Conservation (phyloP, 2,113 vertebrate genomes). For the Ammospiza caudacuta region DNA sequence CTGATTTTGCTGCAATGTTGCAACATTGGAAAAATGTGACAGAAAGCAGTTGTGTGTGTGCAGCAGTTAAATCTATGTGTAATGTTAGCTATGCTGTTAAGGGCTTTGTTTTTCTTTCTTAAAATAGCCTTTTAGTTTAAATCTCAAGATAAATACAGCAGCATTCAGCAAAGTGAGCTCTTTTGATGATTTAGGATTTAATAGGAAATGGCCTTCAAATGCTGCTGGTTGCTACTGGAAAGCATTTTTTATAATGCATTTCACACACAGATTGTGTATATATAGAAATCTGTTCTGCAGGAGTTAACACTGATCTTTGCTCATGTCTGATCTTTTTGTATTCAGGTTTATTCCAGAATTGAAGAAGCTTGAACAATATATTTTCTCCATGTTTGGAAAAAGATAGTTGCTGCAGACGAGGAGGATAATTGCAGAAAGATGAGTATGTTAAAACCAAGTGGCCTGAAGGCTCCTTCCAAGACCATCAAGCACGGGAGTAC, state of each 20-base stretch:
- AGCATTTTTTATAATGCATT: background rate
- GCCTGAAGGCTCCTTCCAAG: constrained; percentile 94
- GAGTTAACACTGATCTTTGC: background rate
- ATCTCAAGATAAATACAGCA: background rate
- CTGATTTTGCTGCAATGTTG: background rate
- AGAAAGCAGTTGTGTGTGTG: background rate
- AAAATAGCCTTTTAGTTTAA: constrained; percentile 30
- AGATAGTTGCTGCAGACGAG: constrained; percentile 55
- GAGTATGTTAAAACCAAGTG: constrained; percentile 92
- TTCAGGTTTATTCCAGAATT: constrained; percentile 72
- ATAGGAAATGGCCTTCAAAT: background rate
- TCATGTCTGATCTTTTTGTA: background rate
- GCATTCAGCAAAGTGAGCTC: background rate
- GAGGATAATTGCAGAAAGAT: constrained; percentile 73
- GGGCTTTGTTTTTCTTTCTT: constrained; percentile 30
- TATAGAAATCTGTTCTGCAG: background rate
- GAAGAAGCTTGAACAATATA: constrained; percentile 38
- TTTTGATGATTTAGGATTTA: background rate
- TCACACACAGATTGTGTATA: background rate
- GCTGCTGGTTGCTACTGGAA: background rate
- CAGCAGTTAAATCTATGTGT: background rate
- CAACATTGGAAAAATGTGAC: background rate
- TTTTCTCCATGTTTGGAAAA: constrained; percentile 73
- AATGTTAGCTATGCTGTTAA: background rate
- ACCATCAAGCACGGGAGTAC: constrained; percentile 81